Evolutionary conservation across 2,113 vertebrate genomes (phyloP).

Genomic region (Bolborhynchus lineola): DNA sequence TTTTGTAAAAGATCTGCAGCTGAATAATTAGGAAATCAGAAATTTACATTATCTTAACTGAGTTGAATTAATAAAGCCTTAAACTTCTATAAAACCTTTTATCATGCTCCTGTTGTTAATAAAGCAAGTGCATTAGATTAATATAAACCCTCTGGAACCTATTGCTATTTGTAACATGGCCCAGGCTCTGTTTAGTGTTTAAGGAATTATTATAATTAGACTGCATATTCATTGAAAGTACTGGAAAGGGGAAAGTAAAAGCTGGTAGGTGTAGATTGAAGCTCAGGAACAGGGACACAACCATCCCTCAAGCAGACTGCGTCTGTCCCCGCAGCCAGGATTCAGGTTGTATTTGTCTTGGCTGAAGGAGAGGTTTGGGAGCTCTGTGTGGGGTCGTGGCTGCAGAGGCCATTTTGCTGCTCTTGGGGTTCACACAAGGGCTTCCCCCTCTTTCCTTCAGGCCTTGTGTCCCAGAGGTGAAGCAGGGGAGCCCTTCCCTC

Average conservation of each 20-base stretch:
- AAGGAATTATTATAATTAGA: background rate
- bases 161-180: background rate
- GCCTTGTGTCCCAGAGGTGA: background rate
- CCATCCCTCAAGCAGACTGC: background rate
- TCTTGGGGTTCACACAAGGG: fast-evolving
- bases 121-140: background rate
- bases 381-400: background rate
- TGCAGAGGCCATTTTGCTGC: background rate
- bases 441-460: background rate
- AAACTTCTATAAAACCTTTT: background rate
- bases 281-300: background rate
- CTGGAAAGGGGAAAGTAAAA: background rate
- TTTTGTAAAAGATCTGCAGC: background rate
- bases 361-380: too few species aligned
- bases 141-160: background rate
- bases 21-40: background rate
- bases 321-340: background rate
- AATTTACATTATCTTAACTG: background rate
- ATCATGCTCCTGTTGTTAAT: background rate
- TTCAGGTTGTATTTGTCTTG: background rate
- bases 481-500: background rate
- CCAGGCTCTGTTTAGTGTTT: background rate
- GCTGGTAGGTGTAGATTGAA: background rate
- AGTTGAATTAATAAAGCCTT: background rate
- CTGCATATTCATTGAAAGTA: background rate